Percentiles rank a stretch among this genome's conserved stretches.
Evolutionary conservation across 2,113 vertebrate genomes (phyloP).

Genomic region (Vicugna pacos): DNA sequence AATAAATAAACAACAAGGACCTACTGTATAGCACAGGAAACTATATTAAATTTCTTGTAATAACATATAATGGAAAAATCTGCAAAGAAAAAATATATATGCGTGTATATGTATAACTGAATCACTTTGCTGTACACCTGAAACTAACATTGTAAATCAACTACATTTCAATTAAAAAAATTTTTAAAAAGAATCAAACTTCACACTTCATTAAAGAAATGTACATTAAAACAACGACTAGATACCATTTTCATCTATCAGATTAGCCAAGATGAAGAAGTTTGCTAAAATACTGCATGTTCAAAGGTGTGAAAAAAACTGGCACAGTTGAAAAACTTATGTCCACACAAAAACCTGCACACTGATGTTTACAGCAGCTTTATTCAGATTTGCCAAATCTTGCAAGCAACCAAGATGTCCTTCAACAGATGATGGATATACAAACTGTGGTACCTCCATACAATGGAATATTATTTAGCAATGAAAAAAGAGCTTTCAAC

Average conservation of each 20-base stretch:
- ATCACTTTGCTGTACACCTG: too few species aligned
- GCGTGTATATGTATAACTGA: too few species aligned
- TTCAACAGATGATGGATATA: neutral
- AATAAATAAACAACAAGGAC: too few species aligned
- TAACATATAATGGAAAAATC: too few species aligned
- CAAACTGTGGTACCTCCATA: neutral
- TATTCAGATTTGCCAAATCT: neutral
- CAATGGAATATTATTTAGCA: neutral
- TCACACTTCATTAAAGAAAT: neutral
- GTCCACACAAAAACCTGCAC: neutral
- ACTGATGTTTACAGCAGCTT: neutral
- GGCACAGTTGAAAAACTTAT: neutral
- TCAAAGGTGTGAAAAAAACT: conserved; percentile 8
- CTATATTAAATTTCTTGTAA: too few species aligned
- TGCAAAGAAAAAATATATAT: too few species aligned
- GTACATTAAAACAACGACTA: neutral
- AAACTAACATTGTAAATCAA: too few species aligned
- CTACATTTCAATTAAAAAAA: too few species aligned
- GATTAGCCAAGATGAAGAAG: neutral
- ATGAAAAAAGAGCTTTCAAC: neutral
- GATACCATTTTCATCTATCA: neutral
- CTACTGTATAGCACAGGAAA: too few species aligned
- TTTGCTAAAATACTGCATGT: neutral
- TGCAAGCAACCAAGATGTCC: neutral
- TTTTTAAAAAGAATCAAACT: neutral